These are phyloP conservation scores for Bettongia penicillata DNA, from an alignment of 2,113 vertebrate genomes.

Conservation along the genomic window DNA sequence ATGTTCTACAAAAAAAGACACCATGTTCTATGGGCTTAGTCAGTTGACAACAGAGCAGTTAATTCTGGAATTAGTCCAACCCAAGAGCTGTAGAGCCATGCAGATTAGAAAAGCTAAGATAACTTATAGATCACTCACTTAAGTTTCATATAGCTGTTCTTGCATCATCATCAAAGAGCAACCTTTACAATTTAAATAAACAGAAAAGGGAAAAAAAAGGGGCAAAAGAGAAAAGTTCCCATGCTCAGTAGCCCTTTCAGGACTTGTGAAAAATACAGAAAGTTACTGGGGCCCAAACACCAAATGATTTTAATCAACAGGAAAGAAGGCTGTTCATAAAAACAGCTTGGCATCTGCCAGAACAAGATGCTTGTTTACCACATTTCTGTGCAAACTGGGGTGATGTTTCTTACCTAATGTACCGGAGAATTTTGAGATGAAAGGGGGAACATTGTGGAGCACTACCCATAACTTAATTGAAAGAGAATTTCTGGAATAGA, in stretches of 20 bases:
- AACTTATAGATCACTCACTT: background rate
- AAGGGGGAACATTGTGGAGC: constrained; percentile 76
- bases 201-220: background rate
- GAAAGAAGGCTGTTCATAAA: constrained; percentile 71
- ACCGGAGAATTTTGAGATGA: constrained; percentile 79
- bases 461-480: constrained; percentile 72
- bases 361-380: constrained; percentile 75
- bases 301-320: constrained; percentile 51
- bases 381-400: constrained; percentile 63
- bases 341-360: constrained; percentile 71
- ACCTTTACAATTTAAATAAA: constrained; percentile 44
- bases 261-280: background rate
- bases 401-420: constrained; percentile 73
- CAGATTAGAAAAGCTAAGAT: background rate
- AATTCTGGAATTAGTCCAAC: background rate
- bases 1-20: background rate
- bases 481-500: constrained; percentile 81
- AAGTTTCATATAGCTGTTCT: background rate
- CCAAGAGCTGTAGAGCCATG: background rate
- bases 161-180: background rate
- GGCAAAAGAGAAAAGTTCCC: constrained; percentile 48
- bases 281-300: constrained; percentile 45
- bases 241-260: constrained; percentile 24
- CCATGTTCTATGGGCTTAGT: background rate
- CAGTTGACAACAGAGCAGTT: background rate